Conservation (phyloP, 1,140 invertebrate species). For the Geopemphigus sp. region DNA sequence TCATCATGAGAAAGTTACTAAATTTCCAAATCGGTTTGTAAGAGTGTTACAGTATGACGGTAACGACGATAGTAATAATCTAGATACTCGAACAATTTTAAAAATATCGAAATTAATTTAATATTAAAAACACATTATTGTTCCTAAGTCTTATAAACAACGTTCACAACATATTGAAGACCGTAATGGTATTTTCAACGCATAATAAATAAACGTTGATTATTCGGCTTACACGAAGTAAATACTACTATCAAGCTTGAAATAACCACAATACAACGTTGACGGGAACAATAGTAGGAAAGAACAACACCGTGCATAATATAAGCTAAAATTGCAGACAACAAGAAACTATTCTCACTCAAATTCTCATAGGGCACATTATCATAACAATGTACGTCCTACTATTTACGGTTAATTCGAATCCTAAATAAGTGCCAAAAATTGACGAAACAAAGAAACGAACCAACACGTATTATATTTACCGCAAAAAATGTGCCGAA, state of each 20-base stretch:
- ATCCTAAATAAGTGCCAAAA: constrained; percentile 4
- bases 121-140: no score
- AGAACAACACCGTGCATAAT: background rate
- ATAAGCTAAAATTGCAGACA: background rate
- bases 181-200: no score
- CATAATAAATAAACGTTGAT: no score
- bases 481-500: background rate
- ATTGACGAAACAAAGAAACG: background rate
- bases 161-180: no score
- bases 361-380: background rate
- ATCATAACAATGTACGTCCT: background rate
- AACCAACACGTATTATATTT: no score
- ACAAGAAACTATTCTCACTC: constrained; percentile 3
- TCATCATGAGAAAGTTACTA: no score
- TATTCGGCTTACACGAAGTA: background rate
- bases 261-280: background rate
- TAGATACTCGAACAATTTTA: no score
- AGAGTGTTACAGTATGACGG: no score
- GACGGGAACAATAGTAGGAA: background rate
- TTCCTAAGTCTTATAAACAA: no score
- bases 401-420: background rate
- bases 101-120: no score
- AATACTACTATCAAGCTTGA: background rate
- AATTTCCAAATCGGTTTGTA: no score
- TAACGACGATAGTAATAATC: no score